A percentile compares a stretch with the other conserved stretches of the same genome.
phyloP scores from a whole-genome alignment of 1,140 invertebrate genomes.

The Gryllus bimaculatus region DNA sequence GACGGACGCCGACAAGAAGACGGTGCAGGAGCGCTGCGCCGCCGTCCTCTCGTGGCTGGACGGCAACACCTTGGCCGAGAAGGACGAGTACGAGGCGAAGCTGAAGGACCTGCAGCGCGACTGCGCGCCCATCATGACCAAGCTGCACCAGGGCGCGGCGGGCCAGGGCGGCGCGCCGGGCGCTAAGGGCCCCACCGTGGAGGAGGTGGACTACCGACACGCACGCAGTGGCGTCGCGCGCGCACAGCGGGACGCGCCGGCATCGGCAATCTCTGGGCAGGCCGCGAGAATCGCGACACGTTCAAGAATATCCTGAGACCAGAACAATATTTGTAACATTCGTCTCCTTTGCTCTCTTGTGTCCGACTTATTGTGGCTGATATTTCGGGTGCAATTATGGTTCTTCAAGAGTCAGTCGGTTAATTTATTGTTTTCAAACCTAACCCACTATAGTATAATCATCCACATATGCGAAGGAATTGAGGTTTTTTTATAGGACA shows the following conservation, averaged over 20 bases:
- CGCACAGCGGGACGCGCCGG: too few species aligned
- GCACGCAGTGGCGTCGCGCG: not conserved
- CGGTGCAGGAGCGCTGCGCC: slow-evolving; percentile 35
- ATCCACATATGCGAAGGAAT: too few species aligned
- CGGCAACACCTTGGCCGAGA: slow-evolving; percentile 57
- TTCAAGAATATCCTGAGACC: not conserved
- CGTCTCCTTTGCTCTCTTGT: too few species aligned
- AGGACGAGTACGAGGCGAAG: slow-evolving; percentile 65
- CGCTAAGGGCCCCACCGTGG: slow-evolving; percentile 43
- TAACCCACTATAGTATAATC: too few species aligned
- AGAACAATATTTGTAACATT: too few species aligned
- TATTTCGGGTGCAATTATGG: too few species aligned
- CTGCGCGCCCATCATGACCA: slow-evolving; percentile 65
- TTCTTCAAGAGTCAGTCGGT: too few species aligned
- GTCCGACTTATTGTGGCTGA: too few species aligned
- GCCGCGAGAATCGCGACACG: not conserved
- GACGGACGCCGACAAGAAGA: slow-evolving; percentile 31
- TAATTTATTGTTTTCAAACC: too few species aligned
- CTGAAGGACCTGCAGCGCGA: slow-evolving; percentile 60
- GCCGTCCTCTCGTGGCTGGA: slow-evolving; percentile 43
- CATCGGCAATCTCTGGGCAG: not conserved
- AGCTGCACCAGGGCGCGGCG: slow-evolving; percentile 51
- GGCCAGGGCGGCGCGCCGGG: slow-evolving; percentile 15
- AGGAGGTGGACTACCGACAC: slow-evolving; percentile 47
- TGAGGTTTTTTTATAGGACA: too few species aligned